Percentiles rank a stretch among this genome's conserved stretches.
Conservation (phyloP, 1,140 invertebrate genomes). For the Pseudomyrmex cubaensis region DNA sequence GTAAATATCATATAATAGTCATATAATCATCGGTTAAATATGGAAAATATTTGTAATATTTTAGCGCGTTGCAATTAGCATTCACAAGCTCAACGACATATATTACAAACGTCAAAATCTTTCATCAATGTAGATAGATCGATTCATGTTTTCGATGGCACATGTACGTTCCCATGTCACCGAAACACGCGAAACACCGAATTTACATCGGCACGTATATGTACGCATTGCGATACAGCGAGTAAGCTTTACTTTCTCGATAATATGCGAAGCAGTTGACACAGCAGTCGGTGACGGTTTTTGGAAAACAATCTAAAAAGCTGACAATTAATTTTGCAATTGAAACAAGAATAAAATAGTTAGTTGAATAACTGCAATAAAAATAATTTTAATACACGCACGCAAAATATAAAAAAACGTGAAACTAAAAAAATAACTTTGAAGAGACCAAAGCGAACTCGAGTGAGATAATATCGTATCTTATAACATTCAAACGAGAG, state of each 20-base stretch:
- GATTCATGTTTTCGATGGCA: not conserved
- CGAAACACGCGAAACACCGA: not conserved
- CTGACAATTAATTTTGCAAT: too few relatives aligned
- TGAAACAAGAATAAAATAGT: too few relatives aligned
- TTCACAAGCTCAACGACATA: not conserved
- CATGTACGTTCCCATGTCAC: conserved; percentile 2
- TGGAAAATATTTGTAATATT: conserved; percentile 11
- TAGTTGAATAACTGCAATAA: too few relatives aligned
- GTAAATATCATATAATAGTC: conserved; percentile 27
- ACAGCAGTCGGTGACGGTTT: too few relatives aligned
- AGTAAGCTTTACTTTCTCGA: not conserved
- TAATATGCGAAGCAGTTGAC: conserved; percentile 37
- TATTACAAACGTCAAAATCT: conserved; percentile 39
- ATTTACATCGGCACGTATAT: not conserved
- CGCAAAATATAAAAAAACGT: too few relatives aligned
- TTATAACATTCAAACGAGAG: not conserved
- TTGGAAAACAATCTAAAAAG: too few relatives aligned
- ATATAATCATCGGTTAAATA: not conserved
- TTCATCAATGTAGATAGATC: not conserved
- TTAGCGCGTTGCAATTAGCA: conserved; percentile 5
- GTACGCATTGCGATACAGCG: not conserved
- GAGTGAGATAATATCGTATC: not conserved
- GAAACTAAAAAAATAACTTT: not conserved
- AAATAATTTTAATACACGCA: too few relatives aligned
- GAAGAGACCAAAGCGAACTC: not conserved